Percentiles rank a stretch among this genome's conserved stretches.
phyloP scores from a whole-genome alignment of 1,140 invertebrate species.

The Heliconius eleuchia region DNA sequence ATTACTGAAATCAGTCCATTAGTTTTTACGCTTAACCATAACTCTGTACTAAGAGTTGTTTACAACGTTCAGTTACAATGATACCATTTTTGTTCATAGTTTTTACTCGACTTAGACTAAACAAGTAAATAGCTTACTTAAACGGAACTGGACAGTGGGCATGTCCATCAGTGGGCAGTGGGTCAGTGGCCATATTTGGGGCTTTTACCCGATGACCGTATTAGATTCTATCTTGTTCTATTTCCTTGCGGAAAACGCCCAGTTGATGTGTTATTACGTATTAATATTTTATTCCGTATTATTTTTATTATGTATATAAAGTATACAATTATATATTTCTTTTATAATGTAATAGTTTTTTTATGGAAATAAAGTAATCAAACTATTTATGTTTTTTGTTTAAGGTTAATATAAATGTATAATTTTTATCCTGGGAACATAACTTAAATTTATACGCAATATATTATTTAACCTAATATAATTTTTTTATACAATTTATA shows the following conservation, averaged over 20 bases:
- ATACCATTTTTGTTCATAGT: slow-evolving; percentile 47
- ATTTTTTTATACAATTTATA: too few relatives aligned
- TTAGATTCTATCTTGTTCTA: slow-evolving; percentile 61
- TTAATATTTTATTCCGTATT: neutral
- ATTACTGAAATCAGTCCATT: slow-evolving; percentile 33
- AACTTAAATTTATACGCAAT: too few relatives aligned
- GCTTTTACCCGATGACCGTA: slow-evolving; percentile 57
- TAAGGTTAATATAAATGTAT: too few relatives aligned
- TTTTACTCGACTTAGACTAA: slow-evolving; percentile 60
- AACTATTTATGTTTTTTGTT: too few relatives aligned
- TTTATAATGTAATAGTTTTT: too few relatives aligned
- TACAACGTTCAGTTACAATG: slow-evolving; percentile 53
- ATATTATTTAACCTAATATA: too few relatives aligned
- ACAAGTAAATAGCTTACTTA: slow-evolving; percentile 63
- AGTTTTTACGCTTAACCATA: slow-evolving; percentile 32
- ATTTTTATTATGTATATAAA: neutral
- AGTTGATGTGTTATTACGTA: neutral
- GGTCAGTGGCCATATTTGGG: slow-evolving; percentile 64
- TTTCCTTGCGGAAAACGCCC: slow-evolving; percentile 47
- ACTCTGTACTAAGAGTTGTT: slow-evolving; percentile 37
- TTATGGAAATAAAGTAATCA: too few relatives aligned
- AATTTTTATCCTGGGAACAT: too few relatives aligned
- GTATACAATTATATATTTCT: neutral
- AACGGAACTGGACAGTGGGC: slow-evolving; percentile 57
- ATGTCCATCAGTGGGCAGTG: slow-evolving; percentile 61